phyloP scores from a whole-genome alignment of 1,140 invertebrate species.

The Trichogramma pretiosum region DNA sequence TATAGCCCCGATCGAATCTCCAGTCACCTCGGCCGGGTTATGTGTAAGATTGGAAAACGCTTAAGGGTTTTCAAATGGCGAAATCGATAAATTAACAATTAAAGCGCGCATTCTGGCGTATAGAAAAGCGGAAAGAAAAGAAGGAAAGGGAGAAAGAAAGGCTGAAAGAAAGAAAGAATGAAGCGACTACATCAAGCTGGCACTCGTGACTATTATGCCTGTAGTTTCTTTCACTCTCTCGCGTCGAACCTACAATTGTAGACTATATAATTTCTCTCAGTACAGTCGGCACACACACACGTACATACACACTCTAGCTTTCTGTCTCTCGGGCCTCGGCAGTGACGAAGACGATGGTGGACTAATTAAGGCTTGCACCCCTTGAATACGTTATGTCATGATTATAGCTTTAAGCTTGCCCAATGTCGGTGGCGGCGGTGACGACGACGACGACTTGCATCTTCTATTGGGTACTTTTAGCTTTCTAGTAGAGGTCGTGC shows the following conservation, averaged over 20 bases:
- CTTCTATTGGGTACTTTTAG: background rate
- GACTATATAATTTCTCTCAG: constrained; percentile 12
- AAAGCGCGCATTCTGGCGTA: background rate
- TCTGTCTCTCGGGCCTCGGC: background rate
- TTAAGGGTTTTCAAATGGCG: no score
- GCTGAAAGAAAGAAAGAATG: background rate
- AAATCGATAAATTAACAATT: constrained; percentile 12
- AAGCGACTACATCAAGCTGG: no score
- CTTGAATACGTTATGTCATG: constrained; percentile 10
- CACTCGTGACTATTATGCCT: no score
- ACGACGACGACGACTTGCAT: background rate
- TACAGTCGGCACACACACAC: constrained; percentile 11
- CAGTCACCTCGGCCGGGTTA: no score
- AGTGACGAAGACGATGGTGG: background rate
- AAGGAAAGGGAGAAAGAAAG: constrained; percentile 9
- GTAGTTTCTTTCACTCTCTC: background rate
- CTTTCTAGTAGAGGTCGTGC: background rate
- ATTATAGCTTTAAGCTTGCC: constrained; percentile 6
- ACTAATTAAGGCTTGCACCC: constrained; percentile 11
- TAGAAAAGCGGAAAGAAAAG: constrained; percentile 20
- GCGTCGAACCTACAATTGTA: constrained; percentile 9
- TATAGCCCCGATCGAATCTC: no score
- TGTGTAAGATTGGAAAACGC: no score
- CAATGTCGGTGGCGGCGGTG: no score
- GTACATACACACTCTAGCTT: background rate